These are phyloP conservation scores for Eolophus roseicapilla DNA, from an alignment of 2,113 vertebrate genomes.

Conservation along the genomic window DNA sequence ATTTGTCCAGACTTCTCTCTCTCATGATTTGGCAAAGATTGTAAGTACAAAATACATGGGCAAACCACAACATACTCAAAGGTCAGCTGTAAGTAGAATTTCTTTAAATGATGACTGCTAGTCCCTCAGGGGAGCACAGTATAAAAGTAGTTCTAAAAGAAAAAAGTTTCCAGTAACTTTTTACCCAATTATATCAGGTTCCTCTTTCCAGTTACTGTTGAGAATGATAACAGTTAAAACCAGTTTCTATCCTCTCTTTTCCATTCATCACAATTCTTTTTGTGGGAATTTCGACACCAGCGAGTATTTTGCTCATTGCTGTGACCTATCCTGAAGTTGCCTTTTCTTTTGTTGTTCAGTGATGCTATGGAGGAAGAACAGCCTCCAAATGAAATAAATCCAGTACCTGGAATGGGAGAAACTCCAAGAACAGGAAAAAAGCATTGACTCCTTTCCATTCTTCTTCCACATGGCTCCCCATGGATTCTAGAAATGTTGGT, in stretches of 20 bases:
- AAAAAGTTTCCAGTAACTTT: conserved; percentile 18
- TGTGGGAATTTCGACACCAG: conserved; percentile 61
- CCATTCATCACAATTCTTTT: conserved; percentile 60
- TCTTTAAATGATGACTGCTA: background rate
- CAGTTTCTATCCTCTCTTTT: conserved; percentile 19
- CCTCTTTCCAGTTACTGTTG: conserved; percentile 32
- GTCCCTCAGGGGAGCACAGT: background rate
- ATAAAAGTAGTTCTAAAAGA: background rate
- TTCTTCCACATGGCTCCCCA: background rate
- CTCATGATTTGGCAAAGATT: background rate
- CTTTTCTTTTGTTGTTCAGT: conserved; percentile 43
- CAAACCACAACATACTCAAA: background rate
- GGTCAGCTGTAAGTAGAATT: background rate
- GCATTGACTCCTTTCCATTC: background rate
- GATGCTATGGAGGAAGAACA: conserved; percentile 17
- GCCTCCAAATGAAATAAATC: conserved; percentile 64
- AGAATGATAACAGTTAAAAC: conserved; percentile 6
- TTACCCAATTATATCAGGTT: background rate
- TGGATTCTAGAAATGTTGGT: background rate
- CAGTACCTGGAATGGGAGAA: conserved; percentile 53
- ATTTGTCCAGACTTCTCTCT: background rate
- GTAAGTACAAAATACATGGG: background rate
- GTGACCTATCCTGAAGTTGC: conserved; percentile 61
- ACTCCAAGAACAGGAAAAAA: conserved; percentile 47
- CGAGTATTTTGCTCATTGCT: conserved; percentile 59